Percentiles rank a stretch among this genome's conserved stretches.
Conservation (phyloP, 2,888 invertebrate species). For the Sphecodes monilicornis region DNA sequence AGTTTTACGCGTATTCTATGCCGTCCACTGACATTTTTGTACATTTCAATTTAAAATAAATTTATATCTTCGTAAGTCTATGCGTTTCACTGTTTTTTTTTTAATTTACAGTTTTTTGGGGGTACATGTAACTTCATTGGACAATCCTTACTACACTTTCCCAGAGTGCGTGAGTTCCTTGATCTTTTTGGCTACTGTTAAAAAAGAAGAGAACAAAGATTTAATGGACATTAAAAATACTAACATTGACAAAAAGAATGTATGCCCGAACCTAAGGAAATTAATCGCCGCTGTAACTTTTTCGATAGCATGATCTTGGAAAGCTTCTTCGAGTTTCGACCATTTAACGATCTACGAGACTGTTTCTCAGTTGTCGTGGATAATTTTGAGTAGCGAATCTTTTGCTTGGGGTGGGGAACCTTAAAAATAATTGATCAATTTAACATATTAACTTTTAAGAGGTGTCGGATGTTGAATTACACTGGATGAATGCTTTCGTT, state of each 20-base stretch:
- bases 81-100: constrained; percentile 6
- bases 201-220: background rate
- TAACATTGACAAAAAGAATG: background rate
- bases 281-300: constrained; percentile 32
- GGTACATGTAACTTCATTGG: background rate
- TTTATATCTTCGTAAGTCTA: constrained; percentile 39
- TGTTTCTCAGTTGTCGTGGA: background rate
- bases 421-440: background rate
- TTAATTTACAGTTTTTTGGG: background rate
- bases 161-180: constrained; percentile 80
- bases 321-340: background rate
- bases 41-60: constrained; percentile 47
- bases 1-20: constrained; percentile 58
- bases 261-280: constrained; percentile 35
- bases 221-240: background rate
- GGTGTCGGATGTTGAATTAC: constrained; percentile 16
- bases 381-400: background rate
- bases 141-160: constrained; percentile 57
- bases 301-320: constrained; percentile 25
- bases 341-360: background rate
- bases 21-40: constrained; percentile 65
- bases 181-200: constrained; percentile 64
- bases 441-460: background rate
- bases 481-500: background rate
- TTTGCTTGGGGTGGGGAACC: background rate